These are phyloP conservation scores for Drosophila fulvimacula DNA, from an alignment of 2,888 invertebrate genomes.

Conservation along the genomic window DNA sequence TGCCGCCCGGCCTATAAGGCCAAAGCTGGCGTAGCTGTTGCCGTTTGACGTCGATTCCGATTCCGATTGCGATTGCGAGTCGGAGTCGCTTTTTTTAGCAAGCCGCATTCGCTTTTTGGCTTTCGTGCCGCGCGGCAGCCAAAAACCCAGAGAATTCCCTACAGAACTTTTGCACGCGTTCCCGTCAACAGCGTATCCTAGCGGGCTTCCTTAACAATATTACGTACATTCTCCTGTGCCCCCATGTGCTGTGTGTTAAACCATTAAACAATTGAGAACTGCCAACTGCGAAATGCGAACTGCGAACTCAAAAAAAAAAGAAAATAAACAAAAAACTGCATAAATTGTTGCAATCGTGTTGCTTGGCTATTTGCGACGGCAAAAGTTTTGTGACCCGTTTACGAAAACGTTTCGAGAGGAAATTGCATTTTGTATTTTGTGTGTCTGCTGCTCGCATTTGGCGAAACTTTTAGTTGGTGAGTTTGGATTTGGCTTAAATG, in stretches of 20 bases:
- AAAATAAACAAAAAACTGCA: slow-evolving; percentile 20
- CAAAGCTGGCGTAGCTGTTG: slow-evolving; percentile 74
- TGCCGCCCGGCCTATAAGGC: slow-evolving; percentile 74
- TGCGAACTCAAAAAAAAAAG: slow-evolving; percentile 17
- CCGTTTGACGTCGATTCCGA: slow-evolving; percentile 41
- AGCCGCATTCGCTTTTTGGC: slow-evolving; percentile 82
- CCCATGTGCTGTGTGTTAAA: slow-evolving; percentile 32
- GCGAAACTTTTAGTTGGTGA: slow-evolving; percentile 28
- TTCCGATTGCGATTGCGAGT: slow-evolving; percentile 44
- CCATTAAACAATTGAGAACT: slow-evolving; percentile 37
- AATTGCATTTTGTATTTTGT: slow-evolving; percentile 58
- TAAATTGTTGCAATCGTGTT: slow-evolving; percentile 42
- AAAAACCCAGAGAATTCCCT: slow-evolving; percentile 45
- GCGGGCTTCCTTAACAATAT: slow-evolving; percentile 17
- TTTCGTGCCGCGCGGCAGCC: slow-evolving; percentile 79
- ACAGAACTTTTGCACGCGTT: slow-evolving; percentile 47
- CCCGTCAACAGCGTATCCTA: slow-evolving; percentile 32
- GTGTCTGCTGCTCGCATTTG: slow-evolving; percentile 8
- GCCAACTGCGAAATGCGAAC: slow-evolving; percentile 7
- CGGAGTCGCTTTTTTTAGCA: slow-evolving; percentile 76
- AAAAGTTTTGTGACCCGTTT: slow-evolving; percentile 61
- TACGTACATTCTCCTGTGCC: slow-evolving; percentile 12
- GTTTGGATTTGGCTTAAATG: slow-evolving; percentile 11
- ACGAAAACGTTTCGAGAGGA: slow-evolving; percentile 52
- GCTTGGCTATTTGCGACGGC: slow-evolving; percentile 62